Base-by-base conservation (phyloP, 2,888 invertebrate genomes). In the Chrysolina oricalcia region DNA sequence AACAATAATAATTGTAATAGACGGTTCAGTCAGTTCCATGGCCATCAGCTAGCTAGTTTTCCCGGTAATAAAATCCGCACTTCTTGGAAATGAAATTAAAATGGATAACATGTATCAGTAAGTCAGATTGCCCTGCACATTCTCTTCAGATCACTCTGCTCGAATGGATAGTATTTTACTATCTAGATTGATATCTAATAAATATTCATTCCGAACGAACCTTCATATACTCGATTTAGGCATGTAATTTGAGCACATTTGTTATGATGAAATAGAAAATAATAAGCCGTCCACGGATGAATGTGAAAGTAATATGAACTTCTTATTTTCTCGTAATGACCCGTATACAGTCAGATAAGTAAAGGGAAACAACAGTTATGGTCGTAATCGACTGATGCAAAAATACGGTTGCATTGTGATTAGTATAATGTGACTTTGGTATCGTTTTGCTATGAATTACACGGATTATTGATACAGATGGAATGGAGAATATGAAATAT, bases 301-400 rank as follows among this genome's bases (percentile, higher is more conserved):
- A 73, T 76, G 75, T 76, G 75, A 76, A 76, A 76, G 75, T 76
- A 73, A 76, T 73, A 70, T 65, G 48, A 23, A 59, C 35, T 56
- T 63, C 70, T 35, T 59, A 73, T 70, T 76, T 71, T 70, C 69
- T 72, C 67, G 41, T 75, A 73, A 76, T 70, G 62, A 70, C 75
- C 73, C 70, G 73, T 73, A 73, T 76, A 67, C 48, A 70, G 53
- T 67, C 66, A 41, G 70, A 73, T 73, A 73, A 69, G 73, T 69
- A 76, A 72, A 70, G 69, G 72, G 72, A 72, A 72, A 56, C 65
- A 64, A 23, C 15, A 35, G 59, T 59, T 59, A 59, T 27, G 59
- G 27, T 59, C 35, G 27, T 35, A 35, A 59, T 9, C 1, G 59
- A 59, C 5, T 59, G n/a, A 59, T 15, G 27, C 59, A 59, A 35